These are phyloP conservation scores for Macrophya alboannulata DNA, from an alignment of 2,888 invertebrate species.

Conservation along the genomic window DNA sequence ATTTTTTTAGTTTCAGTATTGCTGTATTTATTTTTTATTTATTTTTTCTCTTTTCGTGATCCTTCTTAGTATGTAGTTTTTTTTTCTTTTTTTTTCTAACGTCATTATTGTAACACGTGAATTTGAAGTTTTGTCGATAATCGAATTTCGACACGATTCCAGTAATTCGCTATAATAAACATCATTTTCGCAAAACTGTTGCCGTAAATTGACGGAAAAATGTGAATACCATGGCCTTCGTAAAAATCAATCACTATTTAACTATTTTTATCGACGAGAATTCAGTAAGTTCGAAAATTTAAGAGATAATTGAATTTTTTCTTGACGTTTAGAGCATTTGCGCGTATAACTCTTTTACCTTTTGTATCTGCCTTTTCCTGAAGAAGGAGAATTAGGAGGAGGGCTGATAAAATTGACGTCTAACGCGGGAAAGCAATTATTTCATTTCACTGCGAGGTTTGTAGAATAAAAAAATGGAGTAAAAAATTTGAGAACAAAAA, in stretches of 20 bases:
- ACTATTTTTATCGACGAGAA: background rate
- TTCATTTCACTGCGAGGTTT: background rate
- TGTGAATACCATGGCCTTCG: background rate
- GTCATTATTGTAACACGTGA: background rate
- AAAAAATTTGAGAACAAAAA: background rate
- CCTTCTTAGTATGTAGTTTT: background rate
- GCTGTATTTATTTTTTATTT: background rate
- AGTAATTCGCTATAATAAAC: background rate
- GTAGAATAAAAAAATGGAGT: background rate
- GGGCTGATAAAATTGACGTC: conserved; percentile 13
- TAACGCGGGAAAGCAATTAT: conserved; percentile 19
- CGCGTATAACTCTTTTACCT: background rate
- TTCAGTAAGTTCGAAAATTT: background rate
- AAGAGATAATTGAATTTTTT: background rate
- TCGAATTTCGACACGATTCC: background rate
- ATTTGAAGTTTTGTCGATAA: background rate
- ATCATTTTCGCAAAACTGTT: background rate
- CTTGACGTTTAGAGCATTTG: background rate
- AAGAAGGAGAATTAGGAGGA: background rate
- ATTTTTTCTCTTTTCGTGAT: background rate
- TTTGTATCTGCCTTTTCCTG: too few species aligned
- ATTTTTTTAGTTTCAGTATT: background rate
- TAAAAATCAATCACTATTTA: background rate
- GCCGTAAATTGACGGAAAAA: background rate
- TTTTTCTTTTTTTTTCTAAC: background rate